Percentiles rank a stretch among this genome's conserved stretches.
Conservation (phyloP, 1,140 invertebrate species). For the Archegozetes longisetosus region DNA sequence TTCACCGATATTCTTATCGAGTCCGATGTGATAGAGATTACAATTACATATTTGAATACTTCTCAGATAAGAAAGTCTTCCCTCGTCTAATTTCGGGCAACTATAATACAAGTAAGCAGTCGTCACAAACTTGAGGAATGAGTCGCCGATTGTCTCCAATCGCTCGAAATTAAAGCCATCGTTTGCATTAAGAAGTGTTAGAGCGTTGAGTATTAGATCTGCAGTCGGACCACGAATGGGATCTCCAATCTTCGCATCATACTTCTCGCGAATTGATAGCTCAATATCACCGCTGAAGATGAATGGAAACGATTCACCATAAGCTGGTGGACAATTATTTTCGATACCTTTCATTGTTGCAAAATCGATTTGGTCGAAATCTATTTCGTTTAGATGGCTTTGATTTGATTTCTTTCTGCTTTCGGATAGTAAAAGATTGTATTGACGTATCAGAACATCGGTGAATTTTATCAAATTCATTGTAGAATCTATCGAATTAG, state of each 20-base stretch:
- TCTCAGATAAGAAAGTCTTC: slow-evolving; percentile 55
- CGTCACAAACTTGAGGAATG: slow-evolving; percentile 63
- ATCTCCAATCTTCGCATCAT: background rate
- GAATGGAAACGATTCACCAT: background rate
- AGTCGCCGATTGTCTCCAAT: slow-evolving; percentile 69
- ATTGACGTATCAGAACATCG: background rate
- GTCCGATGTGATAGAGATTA: slow-evolving; percentile 51
- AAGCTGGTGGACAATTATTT: background rate
- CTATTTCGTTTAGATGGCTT: too few species aligned
- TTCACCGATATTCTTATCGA: slow-evolving; percentile 31
- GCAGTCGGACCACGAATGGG: background rate
- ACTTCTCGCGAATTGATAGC: background rate
- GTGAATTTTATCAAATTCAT: background rate
- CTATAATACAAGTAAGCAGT: slow-evolving; percentile 52
- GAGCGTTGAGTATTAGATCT: background rate
- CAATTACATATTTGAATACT: slow-evolving; percentile 60
- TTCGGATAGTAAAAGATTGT: too few species aligned
- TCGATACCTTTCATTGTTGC: background rate
- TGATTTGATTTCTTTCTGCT: background rate
- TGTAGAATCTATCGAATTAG: background rate
- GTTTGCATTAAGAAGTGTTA: slow-evolving; percentile 33
- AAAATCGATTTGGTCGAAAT: background rate
- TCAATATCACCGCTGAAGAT: background rate
- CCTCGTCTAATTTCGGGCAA: slow-evolving; percentile 52
- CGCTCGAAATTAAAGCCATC: slow-evolving; percentile 69